A percentile compares a stretch with the other conserved stretches of the same genome.
These are phyloP conservation scores for Stenoptilia bipunctidactyla DNA, from an alignment of 2,888 invertebrate species.

Conservation along the genomic window DNA sequence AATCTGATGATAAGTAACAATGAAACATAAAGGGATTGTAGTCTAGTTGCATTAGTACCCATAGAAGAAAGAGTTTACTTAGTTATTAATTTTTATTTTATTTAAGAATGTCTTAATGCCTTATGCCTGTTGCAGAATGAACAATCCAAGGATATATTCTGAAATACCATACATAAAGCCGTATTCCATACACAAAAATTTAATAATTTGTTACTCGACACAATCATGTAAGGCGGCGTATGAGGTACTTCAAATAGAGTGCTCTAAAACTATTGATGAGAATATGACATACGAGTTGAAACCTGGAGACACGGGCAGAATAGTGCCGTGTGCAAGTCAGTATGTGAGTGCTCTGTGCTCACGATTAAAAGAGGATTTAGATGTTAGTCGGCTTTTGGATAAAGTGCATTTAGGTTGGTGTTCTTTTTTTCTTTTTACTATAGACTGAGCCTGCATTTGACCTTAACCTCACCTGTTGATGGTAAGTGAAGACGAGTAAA, in stretches of 20 bases:
- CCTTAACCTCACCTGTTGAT: too few species aligned
- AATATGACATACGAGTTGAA: slow-evolving; percentile 41
- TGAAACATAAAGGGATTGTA: too few species aligned
- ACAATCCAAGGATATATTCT: slow-evolving; percentile 36
- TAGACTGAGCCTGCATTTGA: too few species aligned
- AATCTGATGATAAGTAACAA: too few species aligned
- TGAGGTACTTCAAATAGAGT: slow-evolving; percentile 52
- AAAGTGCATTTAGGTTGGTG: slow-evolving; percentile 56
- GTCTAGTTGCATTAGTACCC: too few species aligned
- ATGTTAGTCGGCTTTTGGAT: slow-evolving; percentile 52
- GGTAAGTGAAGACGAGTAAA: too few species aligned
- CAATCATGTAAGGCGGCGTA: slow-evolving; percentile 47
- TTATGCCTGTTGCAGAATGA: slow-evolving; percentile 25
- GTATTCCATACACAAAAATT: slow-evolving; percentile 45
- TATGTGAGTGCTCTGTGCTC: slow-evolving; percentile 53
- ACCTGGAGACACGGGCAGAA: slow-evolving; percentile 38
- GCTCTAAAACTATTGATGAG: slow-evolving; percentile 35
- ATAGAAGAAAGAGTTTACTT: too few species aligned
- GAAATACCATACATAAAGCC: slow-evolving; percentile 37
- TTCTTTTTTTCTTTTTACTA: neutral
- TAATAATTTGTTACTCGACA: slow-evolving; percentile 48
- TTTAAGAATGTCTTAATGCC: neutral
- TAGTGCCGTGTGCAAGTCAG: slow-evolving; percentile 43
- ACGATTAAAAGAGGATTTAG: slow-evolving; percentile 42
- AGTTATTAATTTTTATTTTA: too few species aligned